Evolutionary conservation across 2,797 vertebrate genomes (phyloP), one percentile per base, ranked within the genome.

Genomic region (Diplodus puntazzo): DNA sequence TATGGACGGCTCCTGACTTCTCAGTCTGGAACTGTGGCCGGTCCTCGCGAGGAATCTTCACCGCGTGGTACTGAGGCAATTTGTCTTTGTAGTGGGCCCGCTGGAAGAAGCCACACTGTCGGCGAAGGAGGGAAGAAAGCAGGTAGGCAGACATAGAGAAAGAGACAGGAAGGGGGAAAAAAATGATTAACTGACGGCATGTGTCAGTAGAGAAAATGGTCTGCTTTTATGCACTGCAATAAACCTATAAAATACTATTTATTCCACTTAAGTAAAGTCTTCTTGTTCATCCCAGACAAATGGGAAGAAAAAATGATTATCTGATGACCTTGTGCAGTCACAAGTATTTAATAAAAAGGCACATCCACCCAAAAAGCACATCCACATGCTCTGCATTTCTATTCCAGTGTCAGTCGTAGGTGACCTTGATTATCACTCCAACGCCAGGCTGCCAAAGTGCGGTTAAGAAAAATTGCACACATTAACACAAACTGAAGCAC

Each of bases 31-130:
- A 96, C 90, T 96, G 96, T 71, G 95, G 96, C 45, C 97, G 93
- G 78, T 98, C 95, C 90, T 97, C 94, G 5, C 96, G 95, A 0
- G 96, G 97, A 89, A 99, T 98, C 96, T 97, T 97, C 75, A 99
- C 96, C 0, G 98, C 97, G 0, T 99, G 96, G 93, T 98, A 96
- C 89, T 97, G 97, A 63, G 98, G 97, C 84, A 98, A 91, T 1
- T 95, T 95, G 82, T 98, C 97, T 79, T 97, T 92, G 86, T 95
- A 93, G 67, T 94, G 96, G 0, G 95, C 95, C 43, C 97, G 96
- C 76, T 88, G 96, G 94, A 99, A 98, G 89, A 99, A 99, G 52
- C 98, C 98, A 90, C 97, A 94, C 98, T 99, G 79, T 72, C 5
- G 7, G 27, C 30, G 46, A 17, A 75, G 57, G 10, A 63, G 39